These are phyloP conservation scores for Pseudomyrmex flavicornis DNA, from an alignment of 1,140 invertebrate genomes.

Conservation along the genomic window DNA sequence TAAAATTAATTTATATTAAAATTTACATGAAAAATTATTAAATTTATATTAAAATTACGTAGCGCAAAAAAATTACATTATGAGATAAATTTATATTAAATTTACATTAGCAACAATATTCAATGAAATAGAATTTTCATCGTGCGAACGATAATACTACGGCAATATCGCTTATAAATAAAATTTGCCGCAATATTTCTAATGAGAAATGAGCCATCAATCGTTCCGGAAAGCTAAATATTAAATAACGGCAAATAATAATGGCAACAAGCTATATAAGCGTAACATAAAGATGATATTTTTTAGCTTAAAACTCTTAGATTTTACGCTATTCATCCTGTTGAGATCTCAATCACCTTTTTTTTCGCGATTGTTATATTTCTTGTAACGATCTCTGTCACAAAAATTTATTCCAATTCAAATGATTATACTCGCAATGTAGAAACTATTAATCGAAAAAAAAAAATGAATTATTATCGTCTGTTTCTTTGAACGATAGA, in stretches of 20 bases:
- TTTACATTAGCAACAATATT: constrained; percentile 2
- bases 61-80: too few relatives aligned
- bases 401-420: constrained; percentile 1
- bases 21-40: neutral
- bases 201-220: constrained; percentile 17
- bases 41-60: neutral
- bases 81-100: neutral
- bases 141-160: neutral
- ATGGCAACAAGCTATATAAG: neutral
- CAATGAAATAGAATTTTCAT: neutral
- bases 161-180: neutral
- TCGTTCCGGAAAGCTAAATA: constrained; percentile 15
- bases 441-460: neutral
- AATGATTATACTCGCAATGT: neutral
- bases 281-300: constrained; percentile 9
- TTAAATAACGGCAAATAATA: constrained; percentile 38
- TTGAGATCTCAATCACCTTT: neutral
- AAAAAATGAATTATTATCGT: neutral
- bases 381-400: neutral
- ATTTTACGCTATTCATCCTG: constrained; percentile 21
- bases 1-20: neutral
- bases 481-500: neutral
- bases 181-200: constrained; percentile 19
- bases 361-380: constrained; percentile 21
- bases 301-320: constrained; percentile 14